A percentile compares a stretch with the other conserved stretches of the same genome.
phyloP scores from a whole-genome alignment of 2,888 invertebrate species.

The Barypeithes pellucidus region DNA sequence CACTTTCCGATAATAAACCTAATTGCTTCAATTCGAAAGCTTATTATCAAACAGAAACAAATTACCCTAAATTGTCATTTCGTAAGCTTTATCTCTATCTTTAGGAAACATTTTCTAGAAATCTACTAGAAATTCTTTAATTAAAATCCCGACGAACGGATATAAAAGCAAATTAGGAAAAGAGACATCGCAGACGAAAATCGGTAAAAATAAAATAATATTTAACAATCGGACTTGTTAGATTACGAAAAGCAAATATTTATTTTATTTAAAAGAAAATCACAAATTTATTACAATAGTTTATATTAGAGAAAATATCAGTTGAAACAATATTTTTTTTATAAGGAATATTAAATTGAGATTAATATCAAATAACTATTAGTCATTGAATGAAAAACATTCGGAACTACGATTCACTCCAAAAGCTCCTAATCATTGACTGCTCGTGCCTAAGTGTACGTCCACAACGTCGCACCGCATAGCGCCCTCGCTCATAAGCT shows the following conservation, averaged over 20 bases:
- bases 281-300: no score
- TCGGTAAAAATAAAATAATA: background rate
- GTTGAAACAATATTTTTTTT: no score
- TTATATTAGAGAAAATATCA: no score
- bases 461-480: no score
- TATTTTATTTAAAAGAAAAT: background rate
- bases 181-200: background rate
- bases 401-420: no score
- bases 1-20: no score
- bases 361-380: no score
- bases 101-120: background rate
- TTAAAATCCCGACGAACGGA: background rate
- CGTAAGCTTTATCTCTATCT: background rate
- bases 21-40: background rate
- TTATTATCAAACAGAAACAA: background rate
- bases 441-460: no score
- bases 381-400: no score
- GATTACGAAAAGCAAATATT: background rate
- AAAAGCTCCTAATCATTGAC: no score
- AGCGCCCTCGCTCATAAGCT: no score
- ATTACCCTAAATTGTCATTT: slow-evolving; percentile 1
- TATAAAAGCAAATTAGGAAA: background rate
- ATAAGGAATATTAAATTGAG: no score
- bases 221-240: background rate
- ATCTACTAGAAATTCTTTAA: background rate